Evolutionary conservation across 92 coral and sea anemone species (phyloP), one percentile per base, ranked within the genome.

Genomic region (Phenganax stokvisi): DNA sequence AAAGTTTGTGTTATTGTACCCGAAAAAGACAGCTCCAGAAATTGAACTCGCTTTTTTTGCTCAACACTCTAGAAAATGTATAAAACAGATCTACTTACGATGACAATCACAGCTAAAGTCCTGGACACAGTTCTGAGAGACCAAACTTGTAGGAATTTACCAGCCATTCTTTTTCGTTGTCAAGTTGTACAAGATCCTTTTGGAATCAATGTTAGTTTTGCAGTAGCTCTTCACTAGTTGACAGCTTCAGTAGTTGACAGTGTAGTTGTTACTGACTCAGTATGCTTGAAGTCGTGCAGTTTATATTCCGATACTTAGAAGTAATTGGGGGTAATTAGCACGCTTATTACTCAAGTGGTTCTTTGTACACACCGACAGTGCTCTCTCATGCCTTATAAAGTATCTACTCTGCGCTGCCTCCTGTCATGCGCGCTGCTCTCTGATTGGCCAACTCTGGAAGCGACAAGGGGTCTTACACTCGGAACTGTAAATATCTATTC

Each of bases 101-200:
- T 56, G 6, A 62, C 68, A 1, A 76, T 3, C 6, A 76, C 13
- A 17, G 80, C 80, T 20, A 76, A 30, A 16, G 68, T 57, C 8
- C 29, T 76, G 8, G 68, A 57, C 28, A 37, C 80, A 28, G 51
- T 76, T 51, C 80, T 76, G 54, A 76, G 55, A 6, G 80, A 58
- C 80, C 66, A 56, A 29, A 76, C 31, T 76, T 62, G 67, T 30
- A 76, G 37, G 58, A 76, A 56, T 58, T 76, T 76, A 51, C 68
- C 80, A 59, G 64, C 51, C 62, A 27, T 56, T 54, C 11, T 58
- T 57, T 12, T 2, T 17, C n/a, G 72, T 25, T 66, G 25, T 61
- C 67, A 61, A 28, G 2, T 7, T 7, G 11, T 51, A 25, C 51
- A 66, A 66, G 25, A 12, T 9, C 0, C 20, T 66, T 16, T 51